phyloP scores from a whole-genome alignment of 1,140 invertebrate species.

The Ips nitidus region DNA sequence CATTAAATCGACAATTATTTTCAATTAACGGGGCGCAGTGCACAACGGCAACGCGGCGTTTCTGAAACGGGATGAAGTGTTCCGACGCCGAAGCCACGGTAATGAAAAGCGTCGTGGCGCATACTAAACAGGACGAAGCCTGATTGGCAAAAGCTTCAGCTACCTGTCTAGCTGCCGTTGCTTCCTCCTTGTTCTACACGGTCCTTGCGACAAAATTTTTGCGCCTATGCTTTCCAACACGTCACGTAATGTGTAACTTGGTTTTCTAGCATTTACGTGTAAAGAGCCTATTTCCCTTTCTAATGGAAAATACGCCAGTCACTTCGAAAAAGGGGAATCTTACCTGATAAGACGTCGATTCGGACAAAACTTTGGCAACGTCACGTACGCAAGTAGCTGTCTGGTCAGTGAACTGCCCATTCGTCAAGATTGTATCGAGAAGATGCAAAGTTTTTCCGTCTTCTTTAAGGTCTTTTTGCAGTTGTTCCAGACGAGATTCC shows the following conservation, averaged over 20 bases:
- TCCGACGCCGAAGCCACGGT: constrained; percentile 47
- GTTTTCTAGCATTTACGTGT: constrained; percentile 17
- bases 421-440: constrained; percentile 62
- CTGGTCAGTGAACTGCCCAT: constrained; percentile 61
- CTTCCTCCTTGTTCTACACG: constrained; percentile 30
- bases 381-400: constrained; percentile 65
- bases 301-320: not conserved
- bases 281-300: not conserved
- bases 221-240: constrained; percentile 18
- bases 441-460: constrained; percentile 66
- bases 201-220: constrained; percentile 20
- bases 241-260: constrained; percentile 24
- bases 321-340: not conserved
- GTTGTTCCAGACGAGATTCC: constrained; percentile 62
- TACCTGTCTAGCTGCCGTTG: constrained; percentile 26
- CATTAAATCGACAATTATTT: constrained; percentile 10
- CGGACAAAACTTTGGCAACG: constrained; percentile 68
- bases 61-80: constrained; percentile 43
- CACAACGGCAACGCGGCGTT: constrained; percentile 23
- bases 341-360: constrained; percentile 52
- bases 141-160: constrained; percentile 36
- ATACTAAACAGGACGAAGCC: constrained; percentile 48
- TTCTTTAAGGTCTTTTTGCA: constrained; percentile 62
- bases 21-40: constrained; percentile 15
- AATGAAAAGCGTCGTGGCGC: constrained; percentile 53